Evolutionary conservation across 2,113 vertebrate genomes (phyloP).

Genomic region (Uria aalge): DNA sequence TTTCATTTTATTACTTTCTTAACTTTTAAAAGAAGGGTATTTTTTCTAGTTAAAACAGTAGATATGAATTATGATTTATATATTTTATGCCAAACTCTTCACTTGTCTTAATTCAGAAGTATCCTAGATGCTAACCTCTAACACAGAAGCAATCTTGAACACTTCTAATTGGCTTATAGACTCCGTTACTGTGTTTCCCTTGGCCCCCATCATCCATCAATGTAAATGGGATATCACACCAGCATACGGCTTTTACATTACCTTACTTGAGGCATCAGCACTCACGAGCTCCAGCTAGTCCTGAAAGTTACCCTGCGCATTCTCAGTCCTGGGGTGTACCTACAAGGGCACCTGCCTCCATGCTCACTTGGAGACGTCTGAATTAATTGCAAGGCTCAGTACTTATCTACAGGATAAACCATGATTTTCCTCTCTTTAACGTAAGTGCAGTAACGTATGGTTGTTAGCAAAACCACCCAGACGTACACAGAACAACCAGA

Average conservation of each 20-base stretch:
- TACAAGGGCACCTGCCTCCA: not conserved
- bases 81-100: not conserved
- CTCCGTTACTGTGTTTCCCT: not conserved
- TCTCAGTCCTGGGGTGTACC: not conserved
- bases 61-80: not conserved
- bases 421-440: not conserved
- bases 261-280: not conserved
- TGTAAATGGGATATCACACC: not conserved
- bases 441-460: not conserved
- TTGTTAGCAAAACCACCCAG: not conserved
- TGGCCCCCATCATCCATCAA: not conserved
- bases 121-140: not conserved
- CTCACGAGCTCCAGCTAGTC: not conserved
- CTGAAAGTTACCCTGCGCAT: not conserved
- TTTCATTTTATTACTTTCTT: not conserved
- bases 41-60: not conserved
- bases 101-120: not conserved
- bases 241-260: accelerated
- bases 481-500: not conserved
- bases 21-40: not conserved
- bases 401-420: not conserved
- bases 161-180: not conserved
- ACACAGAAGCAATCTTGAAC: not conserved
- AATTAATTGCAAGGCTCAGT: not conserved
- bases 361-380: accelerated